phyloP scores from a whole-genome alignment of 2,888 invertebrate genomes.

The Drosophila incognita region DNA sequence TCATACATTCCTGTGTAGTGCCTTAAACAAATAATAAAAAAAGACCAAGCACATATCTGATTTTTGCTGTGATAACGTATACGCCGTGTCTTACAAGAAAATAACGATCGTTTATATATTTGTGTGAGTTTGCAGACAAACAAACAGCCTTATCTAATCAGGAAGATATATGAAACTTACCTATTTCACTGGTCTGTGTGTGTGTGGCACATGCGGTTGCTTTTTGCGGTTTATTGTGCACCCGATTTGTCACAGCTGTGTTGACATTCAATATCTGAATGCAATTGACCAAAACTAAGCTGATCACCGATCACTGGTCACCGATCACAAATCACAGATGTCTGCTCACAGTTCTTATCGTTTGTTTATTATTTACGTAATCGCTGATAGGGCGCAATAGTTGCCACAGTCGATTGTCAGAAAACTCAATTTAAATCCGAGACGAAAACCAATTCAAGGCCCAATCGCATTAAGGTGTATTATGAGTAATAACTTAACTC shows the following conservation, averaged over 20 bases:
- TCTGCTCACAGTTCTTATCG: conserved; percentile 19
- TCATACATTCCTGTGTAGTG: too few relatives aligned
- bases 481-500: conserved; percentile 51
- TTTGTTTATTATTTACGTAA: conserved; percentile 27
- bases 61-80: neutral
- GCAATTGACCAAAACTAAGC: neutral
- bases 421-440: neutral
- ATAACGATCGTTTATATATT: neutral
- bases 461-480: conserved; percentile 16
- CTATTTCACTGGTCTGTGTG: conserved; percentile 26
- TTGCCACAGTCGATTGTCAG: neutral
- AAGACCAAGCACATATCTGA: neutral
- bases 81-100: conserved; percentile 21
- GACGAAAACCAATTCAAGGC: conserved; percentile 1
- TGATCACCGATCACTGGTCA: conserved; percentile 16
- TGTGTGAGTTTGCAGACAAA: neutral
- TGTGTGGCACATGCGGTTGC: conserved; percentile 44
- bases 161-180: conserved; percentile 30
- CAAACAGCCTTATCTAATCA: conserved; percentile 58
- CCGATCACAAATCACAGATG: conserved; percentile 13
- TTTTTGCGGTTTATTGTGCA: conserved; percentile 3
- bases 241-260: conserved; percentile 33
- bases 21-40: neutral
- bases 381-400: conserved; percentile 6
- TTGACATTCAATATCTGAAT: conserved; percentile 29